Evolutionary conservation across 2,113 vertebrate genomes (phyloP).

Genomic region (Percina caprodes): DNA sequence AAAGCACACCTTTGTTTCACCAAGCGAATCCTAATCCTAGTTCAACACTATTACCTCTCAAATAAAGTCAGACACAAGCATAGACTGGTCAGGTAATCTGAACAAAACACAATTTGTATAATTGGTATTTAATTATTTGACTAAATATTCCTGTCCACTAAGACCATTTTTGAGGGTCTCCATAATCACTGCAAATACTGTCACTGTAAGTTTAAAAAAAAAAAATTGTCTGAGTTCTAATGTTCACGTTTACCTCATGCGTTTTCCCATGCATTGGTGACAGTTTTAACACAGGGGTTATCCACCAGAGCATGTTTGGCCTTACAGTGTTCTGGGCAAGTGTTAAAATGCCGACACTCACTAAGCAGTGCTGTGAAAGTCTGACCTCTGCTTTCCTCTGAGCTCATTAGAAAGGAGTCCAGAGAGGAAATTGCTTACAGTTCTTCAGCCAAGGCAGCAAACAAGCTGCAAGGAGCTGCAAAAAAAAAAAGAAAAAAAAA

Average conservation of each 20-base stretch:
- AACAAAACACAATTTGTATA: not conserved
- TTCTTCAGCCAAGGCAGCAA: constrained; percentile 25
- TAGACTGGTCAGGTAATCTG: not conserved
- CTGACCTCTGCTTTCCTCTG: constrained; percentile 31
- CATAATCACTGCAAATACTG: not conserved
- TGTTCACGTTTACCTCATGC: not conserved
- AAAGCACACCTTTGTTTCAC: constrained; percentile 47
- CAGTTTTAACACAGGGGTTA: not conserved
- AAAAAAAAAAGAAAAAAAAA: constrained; percentile 53
- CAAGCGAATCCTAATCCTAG: not conserved
- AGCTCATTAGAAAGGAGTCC: constrained; percentile 49
- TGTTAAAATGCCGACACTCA: not conserved
- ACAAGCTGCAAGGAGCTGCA: not conserved
- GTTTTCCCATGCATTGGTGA: not conserved
- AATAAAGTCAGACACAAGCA: not conserved
- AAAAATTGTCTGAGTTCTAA: not conserved
- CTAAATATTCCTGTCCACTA: not conserved
- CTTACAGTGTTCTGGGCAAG: not conserved
- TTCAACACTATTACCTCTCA: not conserved
- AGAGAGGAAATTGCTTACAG: constrained; percentile 45
- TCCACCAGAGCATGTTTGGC: not conserved
- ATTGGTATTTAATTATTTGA: not conserved
- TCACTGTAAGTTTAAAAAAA: not conserved
- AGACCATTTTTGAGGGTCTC: not conserved
- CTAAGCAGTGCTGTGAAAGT: constrained; percentile 8